Evolutionary conservation across 2,888 invertebrate genomes (phyloP).

Genomic region (Orchesella flavescens): DNA sequence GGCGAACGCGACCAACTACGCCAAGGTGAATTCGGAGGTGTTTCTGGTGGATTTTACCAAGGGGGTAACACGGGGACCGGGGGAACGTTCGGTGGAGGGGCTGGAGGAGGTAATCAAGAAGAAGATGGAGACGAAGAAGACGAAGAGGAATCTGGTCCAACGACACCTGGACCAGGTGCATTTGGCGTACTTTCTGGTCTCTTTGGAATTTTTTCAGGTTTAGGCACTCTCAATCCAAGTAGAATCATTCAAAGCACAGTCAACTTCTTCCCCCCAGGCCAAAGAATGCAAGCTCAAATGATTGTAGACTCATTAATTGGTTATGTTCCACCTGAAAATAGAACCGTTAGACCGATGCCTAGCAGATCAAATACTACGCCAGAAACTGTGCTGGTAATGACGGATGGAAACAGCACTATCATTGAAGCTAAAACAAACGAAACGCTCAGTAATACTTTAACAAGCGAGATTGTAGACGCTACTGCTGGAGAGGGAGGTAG

Average conservation of each 20-base stretch:
- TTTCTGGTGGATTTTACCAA: slow-evolving; percentile 50
- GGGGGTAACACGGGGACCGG: slow-evolving; percentile 33
- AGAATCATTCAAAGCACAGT: slow-evolving; percentile 66
- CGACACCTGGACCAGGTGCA: slow-evolving; percentile 51
- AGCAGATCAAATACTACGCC: slow-evolving; percentile 12
- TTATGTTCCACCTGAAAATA: slow-evolving; percentile 47
- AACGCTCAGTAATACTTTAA: not conserved
- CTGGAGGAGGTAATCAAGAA: slow-evolving; percentile 37
- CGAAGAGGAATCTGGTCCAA: slow-evolving; percentile 24
- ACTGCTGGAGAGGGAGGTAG: no score
- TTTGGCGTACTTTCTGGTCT: slow-evolving; percentile 59
- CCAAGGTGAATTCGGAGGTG: slow-evolving; percentile 51
- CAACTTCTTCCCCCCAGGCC: slow-evolving; percentile 65
- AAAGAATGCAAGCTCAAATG: slow-evolving; percentile 52
- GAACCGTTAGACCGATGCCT: slow-evolving; percentile 45
- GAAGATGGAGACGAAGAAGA: slow-evolving; percentile 48
- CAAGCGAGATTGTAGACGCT: not conserved
- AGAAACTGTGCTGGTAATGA: not conserved
- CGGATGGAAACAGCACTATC: not conserved
- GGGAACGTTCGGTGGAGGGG: slow-evolving; percentile 21
- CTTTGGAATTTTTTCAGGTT: slow-evolving; percentile 65
- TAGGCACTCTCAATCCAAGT: slow-evolving; percentile 61
- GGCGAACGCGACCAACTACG: slow-evolving; percentile 19
- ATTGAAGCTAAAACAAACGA: not conserved
- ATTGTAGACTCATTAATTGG: slow-evolving; percentile 60